Conservation (phyloP, 2,888 invertebrate genomes). For the Cryptocheilus praepositus region DNA sequence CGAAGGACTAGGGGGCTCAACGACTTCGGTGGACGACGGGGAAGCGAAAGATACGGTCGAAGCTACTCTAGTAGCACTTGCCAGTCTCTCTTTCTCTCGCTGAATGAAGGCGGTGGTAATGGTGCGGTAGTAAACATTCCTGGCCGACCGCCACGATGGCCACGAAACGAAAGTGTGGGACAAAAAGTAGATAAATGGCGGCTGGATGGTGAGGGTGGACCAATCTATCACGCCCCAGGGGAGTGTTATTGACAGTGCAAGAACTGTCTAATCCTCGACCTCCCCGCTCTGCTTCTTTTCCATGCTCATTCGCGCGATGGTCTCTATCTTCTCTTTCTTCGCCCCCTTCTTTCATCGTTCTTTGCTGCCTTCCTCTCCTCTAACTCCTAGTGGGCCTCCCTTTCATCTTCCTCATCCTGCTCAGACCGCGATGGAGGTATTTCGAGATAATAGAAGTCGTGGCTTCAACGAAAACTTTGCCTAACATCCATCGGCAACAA, state of each 20-base stretch:
- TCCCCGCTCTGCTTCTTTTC: conserved; percentile 24
- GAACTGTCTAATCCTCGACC: conserved; percentile 65
- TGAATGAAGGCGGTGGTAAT: too few relatives aligned
- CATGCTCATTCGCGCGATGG: conserved; percentile 17
- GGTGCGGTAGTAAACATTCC: conserved; percentile 64
- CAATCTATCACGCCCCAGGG: conserved; percentile 71
- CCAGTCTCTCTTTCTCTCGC: conserved; percentile 19
- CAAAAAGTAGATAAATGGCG: conserved; percentile 73
- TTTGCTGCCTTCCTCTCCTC: not conserved
- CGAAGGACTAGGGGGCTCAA: not conserved
- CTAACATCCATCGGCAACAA: conserved; percentile 23
- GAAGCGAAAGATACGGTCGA: not conserved
- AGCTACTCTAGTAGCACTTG: conserved; percentile 3
- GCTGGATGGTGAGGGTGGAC: conserved; percentile 68
- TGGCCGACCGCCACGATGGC: conserved; percentile 60
- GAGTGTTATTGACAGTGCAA: conserved; percentile 73
- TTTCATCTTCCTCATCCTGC: conserved; percentile 33
- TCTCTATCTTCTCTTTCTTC: conserved; percentile 33
- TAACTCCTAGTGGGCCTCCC: conserved; percentile 12
- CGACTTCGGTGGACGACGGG: not conserved
- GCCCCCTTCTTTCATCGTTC: not conserved
- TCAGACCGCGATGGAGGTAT: conserved; percentile 30
- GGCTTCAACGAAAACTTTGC: conserved; percentile 18
- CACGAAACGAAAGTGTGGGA: conserved; percentile 68
- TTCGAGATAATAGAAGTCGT: conserved; percentile 34